Conservation (phyloP, 2,888 invertebrate species). For the Tiliacea citrago region DNA sequence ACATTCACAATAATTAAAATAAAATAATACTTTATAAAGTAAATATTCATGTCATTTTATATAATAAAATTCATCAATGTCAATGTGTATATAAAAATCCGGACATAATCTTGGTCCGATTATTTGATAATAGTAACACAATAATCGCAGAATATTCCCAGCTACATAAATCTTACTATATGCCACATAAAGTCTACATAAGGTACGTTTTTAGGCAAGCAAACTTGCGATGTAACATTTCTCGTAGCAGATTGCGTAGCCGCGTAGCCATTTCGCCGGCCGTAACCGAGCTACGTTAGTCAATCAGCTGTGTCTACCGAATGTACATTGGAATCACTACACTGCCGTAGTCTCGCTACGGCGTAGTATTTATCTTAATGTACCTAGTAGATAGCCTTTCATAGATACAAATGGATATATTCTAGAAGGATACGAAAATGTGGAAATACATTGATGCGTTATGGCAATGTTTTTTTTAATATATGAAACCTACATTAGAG, state of each 20-base stretch:
- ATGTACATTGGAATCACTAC: slow-evolving; percentile 54
- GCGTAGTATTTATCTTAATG: slow-evolving; percentile 39
- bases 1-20: too few relatives aligned
- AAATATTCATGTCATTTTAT: too few relatives aligned
- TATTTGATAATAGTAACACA: background rate
- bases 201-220: slow-evolving; percentile 20
- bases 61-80: too few relatives aligned
- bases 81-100: too few relatives aligned
- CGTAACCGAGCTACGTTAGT: slow-evolving; percentile 58
- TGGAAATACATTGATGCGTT: slow-evolving; percentile 11
- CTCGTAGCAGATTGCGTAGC: slow-evolving; percentile 60
- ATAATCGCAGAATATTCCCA: background rate
- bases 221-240: slow-evolving; percentile 34
- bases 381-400: slow-evolving; percentile 23
- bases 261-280: slow-evolving; percentile 51
- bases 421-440: slow-evolving; percentile 11
- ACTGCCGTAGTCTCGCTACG: slow-evolving; percentile 26
- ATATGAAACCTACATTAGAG: slow-evolving; percentile 53
- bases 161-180: background rate
- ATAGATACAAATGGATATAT: slow-evolving; percentile 11
- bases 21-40: too few relatives aligned
- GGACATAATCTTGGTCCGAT: too few relatives aligned
- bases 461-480: slow-evolving; percentile 14
- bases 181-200: slow-evolving; percentile 8
- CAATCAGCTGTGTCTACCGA: slow-evolving; percentile 59